phyloP scores from a whole-genome alignment of 1,140 invertebrate genomes.

The Drosophila mojavensis region DNA sequence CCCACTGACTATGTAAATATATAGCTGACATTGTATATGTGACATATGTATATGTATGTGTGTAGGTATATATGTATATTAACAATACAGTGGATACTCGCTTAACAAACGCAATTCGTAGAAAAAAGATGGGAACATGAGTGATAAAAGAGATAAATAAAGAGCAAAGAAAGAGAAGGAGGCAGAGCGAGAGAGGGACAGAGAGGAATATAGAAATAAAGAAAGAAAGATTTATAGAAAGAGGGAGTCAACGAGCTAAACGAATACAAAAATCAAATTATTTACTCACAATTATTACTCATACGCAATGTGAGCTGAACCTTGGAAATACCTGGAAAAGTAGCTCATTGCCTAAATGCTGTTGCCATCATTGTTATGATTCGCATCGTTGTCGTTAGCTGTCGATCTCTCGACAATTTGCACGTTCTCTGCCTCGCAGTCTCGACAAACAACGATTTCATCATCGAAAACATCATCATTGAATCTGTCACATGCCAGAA shows the following conservation, averaged over 20 bases:
- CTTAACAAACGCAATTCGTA: too few species aligned
- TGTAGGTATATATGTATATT: not conserved
- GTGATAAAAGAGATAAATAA: too few species aligned
- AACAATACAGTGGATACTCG: too few species aligned
- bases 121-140: too few species aligned
- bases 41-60: not conserved
- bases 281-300: conserved; percentile 21
- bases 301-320: conserved; percentile 30
- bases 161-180: not conserved
- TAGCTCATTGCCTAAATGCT: not conserved
- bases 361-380: conserved; percentile 5
- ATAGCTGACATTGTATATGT: not conserved
- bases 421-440: not conserved
- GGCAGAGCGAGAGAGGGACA: not conserved
- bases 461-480: conserved; percentile 13
- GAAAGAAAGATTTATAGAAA: not conserved
- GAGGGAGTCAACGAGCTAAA: not conserved
- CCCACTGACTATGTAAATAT: too few species aligned
- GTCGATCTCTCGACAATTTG: not conserved
- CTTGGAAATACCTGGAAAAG: not conserved
- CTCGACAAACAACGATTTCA: conserved; percentile 32
- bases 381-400: not conserved
- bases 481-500: conserved; percentile 25
- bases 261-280: too few species aligned
- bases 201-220: not conserved